Percentiles rank a stretch among this genome's conserved stretches.
phyloP scores from a whole-genome alignment of 2,888 invertebrate species.

The Carpatolechia fugitivella region DNA sequence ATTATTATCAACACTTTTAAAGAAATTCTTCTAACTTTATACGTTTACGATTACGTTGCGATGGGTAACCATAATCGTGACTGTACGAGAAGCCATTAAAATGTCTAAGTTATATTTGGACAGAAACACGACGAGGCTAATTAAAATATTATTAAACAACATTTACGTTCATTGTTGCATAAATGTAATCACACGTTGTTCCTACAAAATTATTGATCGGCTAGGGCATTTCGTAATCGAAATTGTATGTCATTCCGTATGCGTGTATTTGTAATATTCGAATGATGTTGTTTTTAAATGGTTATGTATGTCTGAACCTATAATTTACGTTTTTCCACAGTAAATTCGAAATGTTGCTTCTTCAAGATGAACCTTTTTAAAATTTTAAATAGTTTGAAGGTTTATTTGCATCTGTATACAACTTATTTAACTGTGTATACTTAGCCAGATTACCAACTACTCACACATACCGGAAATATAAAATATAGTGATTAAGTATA shows the following conservation, averaged over 20 bases:
- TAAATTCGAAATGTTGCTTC: background rate
- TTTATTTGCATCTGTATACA: no score
- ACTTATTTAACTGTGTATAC: no score
- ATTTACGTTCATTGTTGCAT: slow-evolving; percentile 40
- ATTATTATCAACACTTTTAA: no score
- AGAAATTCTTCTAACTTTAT: no score
- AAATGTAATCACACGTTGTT: slow-evolving; percentile 44
- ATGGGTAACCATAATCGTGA: no score
- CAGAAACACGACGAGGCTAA: slow-evolving; percentile 24
- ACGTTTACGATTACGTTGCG: no score
- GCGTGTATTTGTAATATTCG: slow-evolving; percentile 35
- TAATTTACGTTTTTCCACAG: background rate
- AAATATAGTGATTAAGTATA: no score
- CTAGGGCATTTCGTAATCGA: slow-evolving; percentile 38
- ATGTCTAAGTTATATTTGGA: slow-evolving; percentile 2
- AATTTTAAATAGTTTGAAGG: no score
- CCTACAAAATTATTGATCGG: slow-evolving; percentile 43
- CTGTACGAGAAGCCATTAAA: background rate
- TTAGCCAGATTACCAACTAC: no score
- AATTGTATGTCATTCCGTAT: slow-evolving; percentile 40
- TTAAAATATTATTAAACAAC: slow-evolving; percentile 46
- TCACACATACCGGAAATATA: no score
- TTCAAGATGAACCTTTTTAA: no score
- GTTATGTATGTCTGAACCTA: background rate
- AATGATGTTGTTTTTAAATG: background rate